These are phyloP conservation scores for Notodonta dromedarius DNA, from an alignment of 2,888 invertebrate species.

Conservation along the genomic window DNA sequence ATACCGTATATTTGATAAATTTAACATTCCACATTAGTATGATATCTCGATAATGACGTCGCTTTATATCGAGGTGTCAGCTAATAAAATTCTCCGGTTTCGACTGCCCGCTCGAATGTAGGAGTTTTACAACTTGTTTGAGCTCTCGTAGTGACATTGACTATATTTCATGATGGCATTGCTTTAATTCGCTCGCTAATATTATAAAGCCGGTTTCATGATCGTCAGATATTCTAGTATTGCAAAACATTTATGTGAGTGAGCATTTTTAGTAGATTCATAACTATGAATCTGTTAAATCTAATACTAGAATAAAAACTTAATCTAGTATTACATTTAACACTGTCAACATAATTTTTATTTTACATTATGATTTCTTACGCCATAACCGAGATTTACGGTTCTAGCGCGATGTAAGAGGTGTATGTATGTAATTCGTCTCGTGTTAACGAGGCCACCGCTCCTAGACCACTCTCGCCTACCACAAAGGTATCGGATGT, in stretches of 20 bases:
- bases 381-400: neutral
- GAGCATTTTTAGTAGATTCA: neutral
- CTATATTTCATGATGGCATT: slow-evolving; percentile 39
- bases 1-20: slow-evolving; percentile 78
- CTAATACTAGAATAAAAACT: too few relatives aligned
- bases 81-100: slow-evolving; percentile 63
- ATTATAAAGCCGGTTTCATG: slow-evolving; percentile 26
- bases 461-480: slow-evolving; percentile 13
- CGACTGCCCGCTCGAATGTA: slow-evolving; percentile 29
- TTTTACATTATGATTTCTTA: neutral
- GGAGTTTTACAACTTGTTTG: slow-evolving; percentile 44
- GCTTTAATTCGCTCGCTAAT: slow-evolving; percentile 33
- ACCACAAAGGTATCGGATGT: slow-evolving; percentile 31
- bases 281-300: too few relatives aligned
- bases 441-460: neutral
- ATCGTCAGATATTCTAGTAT: neutral
- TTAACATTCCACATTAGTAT: slow-evolving; percentile 75
- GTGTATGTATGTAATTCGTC: neutral
- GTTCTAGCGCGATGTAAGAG: neutral
- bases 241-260: neutral
- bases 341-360: neutral
- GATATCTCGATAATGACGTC: slow-evolving; percentile 73
- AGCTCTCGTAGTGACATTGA: slow-evolving; percentile 37
- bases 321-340: too few relatives aligned
- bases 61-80: slow-evolving; percentile 70